These are phyloP conservation scores for Boloria euphrosyne DNA, from an alignment of 2,888 invertebrate genomes.

Conservation along the genomic window DNA sequence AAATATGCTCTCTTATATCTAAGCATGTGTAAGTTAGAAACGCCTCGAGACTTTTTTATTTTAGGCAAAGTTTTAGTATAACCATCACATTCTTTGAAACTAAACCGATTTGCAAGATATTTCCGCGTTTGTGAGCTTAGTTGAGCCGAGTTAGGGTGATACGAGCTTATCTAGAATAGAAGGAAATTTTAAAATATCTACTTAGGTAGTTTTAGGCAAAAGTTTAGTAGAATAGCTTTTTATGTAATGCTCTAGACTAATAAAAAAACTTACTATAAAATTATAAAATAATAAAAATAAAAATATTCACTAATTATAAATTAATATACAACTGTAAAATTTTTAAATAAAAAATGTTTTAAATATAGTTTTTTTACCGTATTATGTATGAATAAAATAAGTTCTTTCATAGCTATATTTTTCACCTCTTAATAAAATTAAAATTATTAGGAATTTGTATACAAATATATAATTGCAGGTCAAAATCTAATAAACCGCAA, in stretches of 20 bases:
- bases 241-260: too few species aligned
- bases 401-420: too few species aligned
- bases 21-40: slow-evolving; percentile 3
- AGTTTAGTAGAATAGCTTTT: too few species aligned
- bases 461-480: neutral
- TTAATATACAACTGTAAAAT: too few species aligned
- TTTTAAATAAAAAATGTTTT: too few species aligned
- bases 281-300: too few species aligned
- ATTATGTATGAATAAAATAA: too few species aligned
- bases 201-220: neutral
- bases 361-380: too few species aligned
- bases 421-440: too few species aligned
- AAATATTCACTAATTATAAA: too few species aligned
- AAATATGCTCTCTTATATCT: neutral
- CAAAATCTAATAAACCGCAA: slow-evolving; percentile 34
- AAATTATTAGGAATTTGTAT: too few species aligned
- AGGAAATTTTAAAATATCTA: slow-evolving; percentile 25
- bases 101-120: slow-evolving; percentile 34
- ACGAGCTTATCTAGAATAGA: slow-evolving; percentile 22
- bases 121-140: slow-evolving; percentile 22
- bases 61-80: slow-evolving; percentile 16
- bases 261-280: too few species aligned
- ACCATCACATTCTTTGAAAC: slow-evolving; percentile 19
- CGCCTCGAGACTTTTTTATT: neutral
- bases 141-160: slow-evolving; percentile 16